These are phyloP conservation scores for Lepeophtheirus nordmannii DNA, from an alignment of 2,888 invertebrate genomes.

Conservation along the genomic window DNA sequence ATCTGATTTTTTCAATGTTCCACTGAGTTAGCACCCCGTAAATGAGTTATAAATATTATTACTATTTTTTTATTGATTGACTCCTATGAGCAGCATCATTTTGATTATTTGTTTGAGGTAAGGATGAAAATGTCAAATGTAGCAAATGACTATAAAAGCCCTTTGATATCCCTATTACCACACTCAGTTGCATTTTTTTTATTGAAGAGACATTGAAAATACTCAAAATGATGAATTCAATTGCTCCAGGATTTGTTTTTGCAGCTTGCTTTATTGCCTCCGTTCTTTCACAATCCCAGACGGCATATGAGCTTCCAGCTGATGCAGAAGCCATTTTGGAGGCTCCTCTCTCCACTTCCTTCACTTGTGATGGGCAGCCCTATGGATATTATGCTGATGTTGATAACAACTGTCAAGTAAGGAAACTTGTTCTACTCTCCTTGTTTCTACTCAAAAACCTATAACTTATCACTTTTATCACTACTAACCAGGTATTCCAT, in stretches of 20 bases:
- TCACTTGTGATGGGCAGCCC: conserved; percentile 26
- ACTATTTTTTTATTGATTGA: too few relatives aligned
- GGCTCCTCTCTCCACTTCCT: conserved; percentile 25
- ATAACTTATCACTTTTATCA: background rate
- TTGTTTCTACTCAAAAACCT: too few relatives aligned
- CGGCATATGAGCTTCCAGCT: conserved; percentile 27
- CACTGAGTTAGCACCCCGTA: too few relatives aligned
- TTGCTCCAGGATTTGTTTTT: background rate
- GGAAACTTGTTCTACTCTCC: background rate
- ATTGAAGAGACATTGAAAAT: background rate
- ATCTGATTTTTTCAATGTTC: too few relatives aligned
- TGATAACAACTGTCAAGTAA: conserved; percentile 56
- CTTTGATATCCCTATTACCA: too few relatives aligned
- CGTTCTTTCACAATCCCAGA: background rate
- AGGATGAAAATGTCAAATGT: too few relatives aligned
- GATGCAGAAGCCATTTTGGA: conserved; percentile 26
- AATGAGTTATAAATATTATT: too few relatives aligned
- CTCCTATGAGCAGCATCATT: too few relatives aligned
- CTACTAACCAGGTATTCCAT: conserved; percentile 28
- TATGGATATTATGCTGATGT: conserved; percentile 75
- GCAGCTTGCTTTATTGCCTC: background rate
- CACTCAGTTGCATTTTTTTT: too few relatives aligned
- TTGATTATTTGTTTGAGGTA: too few relatives aligned
- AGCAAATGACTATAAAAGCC: too few relatives aligned
- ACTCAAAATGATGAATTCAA: background rate